These are phyloP conservation scores for Pollimyrus isidori DNA, from an alignment of 2,113 vertebrate species.

Conservation along the genomic window DNA sequence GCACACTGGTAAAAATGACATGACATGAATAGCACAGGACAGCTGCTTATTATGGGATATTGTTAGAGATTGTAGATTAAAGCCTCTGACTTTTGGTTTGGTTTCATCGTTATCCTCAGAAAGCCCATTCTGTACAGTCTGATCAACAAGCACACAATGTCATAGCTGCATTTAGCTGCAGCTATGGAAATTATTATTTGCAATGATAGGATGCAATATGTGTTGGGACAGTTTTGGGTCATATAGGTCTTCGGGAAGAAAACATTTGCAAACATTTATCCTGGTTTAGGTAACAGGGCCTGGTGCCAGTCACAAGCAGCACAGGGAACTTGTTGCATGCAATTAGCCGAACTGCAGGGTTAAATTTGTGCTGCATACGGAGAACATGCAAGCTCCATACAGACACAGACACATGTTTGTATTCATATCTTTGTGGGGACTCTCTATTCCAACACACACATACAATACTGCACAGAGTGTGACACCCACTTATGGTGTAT, in stretches of 20 bases:
- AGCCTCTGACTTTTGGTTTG: slow-evolving; percentile 51
- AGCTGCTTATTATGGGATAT: slow-evolving; percentile 50
- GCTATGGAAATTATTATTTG: neutral
- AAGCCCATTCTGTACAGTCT: slow-evolving; percentile 24
- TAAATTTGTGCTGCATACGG: neutral
- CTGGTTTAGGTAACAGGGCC: neutral
- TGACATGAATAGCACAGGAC: slow-evolving; percentile 48
- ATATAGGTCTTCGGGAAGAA: neutral
- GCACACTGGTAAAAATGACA: slow-evolving; percentile 38
- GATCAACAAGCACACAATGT: neutral
- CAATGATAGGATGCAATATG: neutral
- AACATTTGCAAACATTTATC: neutral
- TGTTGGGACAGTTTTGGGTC: neutral
- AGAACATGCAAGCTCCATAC: neutral
- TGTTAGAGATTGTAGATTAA: neutral
- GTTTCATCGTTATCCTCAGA: slow-evolving; percentile 43
- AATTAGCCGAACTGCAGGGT: neutral
- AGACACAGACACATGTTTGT: neutral
- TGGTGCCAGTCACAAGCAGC: neutral
- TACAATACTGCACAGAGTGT: neutral
- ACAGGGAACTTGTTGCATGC: neutral
- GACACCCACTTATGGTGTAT: neutral
- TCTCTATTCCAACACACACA: neutral
- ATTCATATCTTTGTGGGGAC: neutral
- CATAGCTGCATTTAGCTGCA: neutral